Evolutionary conservation across 2,797 vertebrate genomes (phyloP), one percentile per base, ranked within the genome.

Genomic region (Sorex maritimensis): DNA sequence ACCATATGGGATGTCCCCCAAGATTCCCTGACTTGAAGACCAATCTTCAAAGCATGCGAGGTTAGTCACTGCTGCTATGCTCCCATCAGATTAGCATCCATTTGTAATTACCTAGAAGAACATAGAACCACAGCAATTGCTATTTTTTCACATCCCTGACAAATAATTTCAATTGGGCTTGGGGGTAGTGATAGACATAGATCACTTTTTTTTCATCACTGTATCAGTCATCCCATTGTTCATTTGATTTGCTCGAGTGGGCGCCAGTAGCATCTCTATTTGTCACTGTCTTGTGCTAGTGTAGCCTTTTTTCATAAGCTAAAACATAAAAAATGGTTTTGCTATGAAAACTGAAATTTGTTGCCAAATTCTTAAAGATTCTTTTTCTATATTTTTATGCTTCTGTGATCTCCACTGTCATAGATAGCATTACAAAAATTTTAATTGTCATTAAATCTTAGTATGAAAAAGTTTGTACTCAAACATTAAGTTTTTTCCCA

Each of bases 1-100:
- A 63, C 68, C 49, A 81, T 87, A 82, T 61, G 55, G 52, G 85
- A 63, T 38, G 26, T 1, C 71, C 89, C 95, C 81, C n/a, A 86
- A 83, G 4, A 0, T 52, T 0, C 82, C 12, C 34, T 69, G 68
- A 77, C 72, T 3, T 83, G 91, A 93, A 38, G 1, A 67, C 6
- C 49, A 52, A 9, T 52, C 49, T 52, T 34, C 34, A 34, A 34
- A 34, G 49, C 49, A 1, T 52, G 49, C 49, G 11, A 52, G 10
- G 6, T 52, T 52, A 52, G 49, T 9, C 49, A 11, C 13, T 52
- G 49, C 13, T 52, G 13, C 10, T 52, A 9, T 52, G 49, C 15
- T 73, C 81, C 7, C 4, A 65, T n/a, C 8, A 86, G 5, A 4
- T 84, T 61, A 69, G 63, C 38, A 78, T 69, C 61, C 14, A 80